These are phyloP conservation scores for Micropoecilia bifurca DNA, from an alignment of 2,797 vertebrate genomes.

Conservation along the genomic window DNA sequence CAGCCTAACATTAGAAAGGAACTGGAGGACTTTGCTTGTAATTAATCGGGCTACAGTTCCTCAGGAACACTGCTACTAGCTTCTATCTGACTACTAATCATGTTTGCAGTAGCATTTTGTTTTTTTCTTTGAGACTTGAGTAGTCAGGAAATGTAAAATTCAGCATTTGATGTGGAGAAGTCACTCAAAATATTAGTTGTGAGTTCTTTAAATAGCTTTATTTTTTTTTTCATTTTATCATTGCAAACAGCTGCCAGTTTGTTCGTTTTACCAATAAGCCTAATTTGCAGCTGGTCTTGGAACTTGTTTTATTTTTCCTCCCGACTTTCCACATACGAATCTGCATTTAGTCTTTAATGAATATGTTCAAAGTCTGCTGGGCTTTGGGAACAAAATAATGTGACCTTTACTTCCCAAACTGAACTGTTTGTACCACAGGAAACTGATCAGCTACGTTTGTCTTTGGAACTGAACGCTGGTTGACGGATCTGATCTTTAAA, in stretches of 20 bases:
- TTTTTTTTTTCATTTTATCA: not conserved
- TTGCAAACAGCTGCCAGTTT: not conserved
- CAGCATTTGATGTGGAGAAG: not conserved
- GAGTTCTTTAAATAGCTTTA: not conserved
- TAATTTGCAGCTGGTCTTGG: constrained; percentile 3
- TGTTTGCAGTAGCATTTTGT: not conserved
- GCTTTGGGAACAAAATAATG: constrained; percentile 10
- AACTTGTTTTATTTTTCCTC: constrained; percentile 48
- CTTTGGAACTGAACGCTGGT: constrained; percentile 60
- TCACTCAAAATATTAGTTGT: not conserved
- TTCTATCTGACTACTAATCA: not conserved
- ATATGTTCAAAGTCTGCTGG: constrained; percentile 10
- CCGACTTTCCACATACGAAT: constrained; percentile 47
- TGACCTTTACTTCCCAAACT: constrained; percentile 19
- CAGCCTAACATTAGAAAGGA: not conserved
- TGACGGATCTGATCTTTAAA: constrained; percentile 54
- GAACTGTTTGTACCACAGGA: not conserved
- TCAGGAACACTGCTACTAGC: not conserved
- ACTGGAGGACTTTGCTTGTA: not conserved
- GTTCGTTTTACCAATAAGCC: not conserved
- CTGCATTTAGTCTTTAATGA: constrained; percentile 29
- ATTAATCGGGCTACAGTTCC: not conserved
- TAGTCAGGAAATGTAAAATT: not conserved
- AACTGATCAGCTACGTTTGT: constrained; percentile 55
- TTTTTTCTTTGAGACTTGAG: not conserved